These are phyloP conservation scores for Silurus meridionalis DNA, from an alignment of 2,113 vertebrate genomes.

Conservation along the genomic window DNA sequence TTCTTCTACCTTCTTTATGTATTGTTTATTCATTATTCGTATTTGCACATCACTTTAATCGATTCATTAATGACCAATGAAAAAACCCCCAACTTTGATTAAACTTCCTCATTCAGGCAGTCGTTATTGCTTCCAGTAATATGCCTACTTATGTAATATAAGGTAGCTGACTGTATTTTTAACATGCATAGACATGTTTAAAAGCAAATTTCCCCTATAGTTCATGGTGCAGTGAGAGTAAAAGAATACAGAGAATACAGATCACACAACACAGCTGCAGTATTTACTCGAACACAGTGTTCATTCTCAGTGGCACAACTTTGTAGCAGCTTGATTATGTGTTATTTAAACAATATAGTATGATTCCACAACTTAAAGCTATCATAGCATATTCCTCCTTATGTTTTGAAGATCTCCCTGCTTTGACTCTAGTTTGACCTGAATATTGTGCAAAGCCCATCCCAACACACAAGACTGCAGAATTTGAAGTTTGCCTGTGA, in stretches of 20 bases:
- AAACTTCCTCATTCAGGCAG: neutral
- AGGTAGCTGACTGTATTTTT: neutral
- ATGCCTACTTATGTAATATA: neutral
- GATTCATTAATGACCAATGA: neutral
- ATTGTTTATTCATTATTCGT: neutral
- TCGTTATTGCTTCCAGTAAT: neutral
- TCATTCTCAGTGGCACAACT: neutral
- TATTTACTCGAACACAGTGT: neutral
- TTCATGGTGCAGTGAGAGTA: neutral
- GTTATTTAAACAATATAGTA: neutral
- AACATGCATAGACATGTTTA: neutral
- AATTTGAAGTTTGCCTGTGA: conserved; percentile 49
- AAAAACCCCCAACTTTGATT: neutral
- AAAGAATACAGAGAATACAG: neutral
- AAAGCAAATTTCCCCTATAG: neutral
- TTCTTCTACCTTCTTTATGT: too few relatives aligned
- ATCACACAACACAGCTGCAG: neutral
- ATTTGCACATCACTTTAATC: too few relatives aligned
- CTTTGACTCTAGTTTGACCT: conserved; percentile 29
- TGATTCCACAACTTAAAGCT: neutral
- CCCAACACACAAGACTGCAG: conserved; percentile 41
- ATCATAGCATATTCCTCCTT: neutral
- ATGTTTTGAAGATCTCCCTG: conserved; percentile 8
- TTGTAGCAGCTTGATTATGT: neutral
- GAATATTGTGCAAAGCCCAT: conserved; percentile 24